Evolutionary conservation across 2,888 invertebrate genomes (phyloP).

Genomic region (Anthrax anthrax): DNA sequence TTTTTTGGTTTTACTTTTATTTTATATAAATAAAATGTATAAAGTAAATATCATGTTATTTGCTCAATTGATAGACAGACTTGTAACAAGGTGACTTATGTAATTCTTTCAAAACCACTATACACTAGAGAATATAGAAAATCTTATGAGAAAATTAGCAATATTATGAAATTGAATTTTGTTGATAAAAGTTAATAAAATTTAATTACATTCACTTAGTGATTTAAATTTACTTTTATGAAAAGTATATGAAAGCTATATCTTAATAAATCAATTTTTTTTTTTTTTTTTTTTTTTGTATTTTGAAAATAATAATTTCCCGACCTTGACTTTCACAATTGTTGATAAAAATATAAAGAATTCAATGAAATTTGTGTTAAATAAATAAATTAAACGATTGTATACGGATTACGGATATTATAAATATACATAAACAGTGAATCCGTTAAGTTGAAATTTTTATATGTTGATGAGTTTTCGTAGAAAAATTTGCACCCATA

Average conservation of each 20-base stretch:
- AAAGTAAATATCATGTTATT: not conserved
- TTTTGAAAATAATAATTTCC: too few relatives aligned
- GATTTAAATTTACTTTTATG: too few relatives aligned
- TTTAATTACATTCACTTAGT: too few relatives aligned
- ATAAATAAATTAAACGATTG: not conserved
- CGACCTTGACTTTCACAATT: not conserved
- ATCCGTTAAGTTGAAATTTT: slow-evolving; percentile 4
- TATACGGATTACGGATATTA: not conserved
- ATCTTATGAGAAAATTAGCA: too few relatives aligned
- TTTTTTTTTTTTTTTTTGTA: too few relatives aligned
- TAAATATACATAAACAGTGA: not conserved
- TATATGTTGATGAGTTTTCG: not conserved
- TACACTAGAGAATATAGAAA: too few relatives aligned
- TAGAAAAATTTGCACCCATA: not conserved
- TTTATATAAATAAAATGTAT: not conserved
- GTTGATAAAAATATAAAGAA: not conserved
- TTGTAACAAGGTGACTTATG: not conserved
- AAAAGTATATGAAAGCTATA: too few relatives aligned
- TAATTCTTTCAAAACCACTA: not conserved
- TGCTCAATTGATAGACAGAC: not conserved
- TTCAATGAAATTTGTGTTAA: not conserved
- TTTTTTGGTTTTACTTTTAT: too few relatives aligned
- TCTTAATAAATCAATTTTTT: too few relatives aligned
- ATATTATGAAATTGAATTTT: too few relatives aligned
- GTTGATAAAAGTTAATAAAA: too few relatives aligned